Base-by-base conservation (phyloP, 2,113 vertebrate species). In the Nesogale talazaci region DNA sequence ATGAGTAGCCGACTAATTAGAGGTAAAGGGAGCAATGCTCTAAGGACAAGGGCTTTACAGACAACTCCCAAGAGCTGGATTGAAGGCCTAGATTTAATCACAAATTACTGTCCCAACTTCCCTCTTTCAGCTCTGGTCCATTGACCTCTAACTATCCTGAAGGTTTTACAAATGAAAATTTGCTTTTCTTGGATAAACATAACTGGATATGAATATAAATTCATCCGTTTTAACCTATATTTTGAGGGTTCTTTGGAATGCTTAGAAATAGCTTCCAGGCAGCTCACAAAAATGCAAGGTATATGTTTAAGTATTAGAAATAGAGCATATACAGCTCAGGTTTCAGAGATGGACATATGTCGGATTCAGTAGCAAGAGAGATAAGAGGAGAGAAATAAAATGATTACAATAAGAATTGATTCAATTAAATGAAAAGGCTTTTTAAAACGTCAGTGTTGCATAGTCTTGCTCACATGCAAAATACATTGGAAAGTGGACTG, bases 141-240 rank as follows among this genome's bases (percentile, higher is more conserved):
- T 86, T 19, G 36, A 7, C 0, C 0, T 40, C 97, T 96, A 95
- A 94, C 46, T 74, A 81, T 83, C 79, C 90, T 81, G 80, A 95
- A 95, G 46, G 1, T 56, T 93, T 89, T 95, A 38, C 27, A 93
- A 70, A 90, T 70, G 92, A 94, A 92, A 72, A 89, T 83, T 77
- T 94, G 1, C 75, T 79, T 94, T 79, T 31, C 89, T 34, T 78
- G 22, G 5, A 29, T 95, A 93, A 96, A 93, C 77, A 67, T 56
- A 74, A 91, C 6, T 81, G 63, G 42, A 42, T 78, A 78, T 63
- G 27, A 91, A 83, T 65, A 52, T 61, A 83, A 92, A 77, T 81
- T 29, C 86, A 82, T 89, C 11, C 17, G 75, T 93, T 89, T 15
- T 27, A 75, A 78, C 3, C 12, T 10, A 17, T 5, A 15, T 80